These are phyloP conservation scores for Marmota monax DNA, from an alignment of 2,113 vertebrate genomes.

Conservation along the genomic window DNA sequence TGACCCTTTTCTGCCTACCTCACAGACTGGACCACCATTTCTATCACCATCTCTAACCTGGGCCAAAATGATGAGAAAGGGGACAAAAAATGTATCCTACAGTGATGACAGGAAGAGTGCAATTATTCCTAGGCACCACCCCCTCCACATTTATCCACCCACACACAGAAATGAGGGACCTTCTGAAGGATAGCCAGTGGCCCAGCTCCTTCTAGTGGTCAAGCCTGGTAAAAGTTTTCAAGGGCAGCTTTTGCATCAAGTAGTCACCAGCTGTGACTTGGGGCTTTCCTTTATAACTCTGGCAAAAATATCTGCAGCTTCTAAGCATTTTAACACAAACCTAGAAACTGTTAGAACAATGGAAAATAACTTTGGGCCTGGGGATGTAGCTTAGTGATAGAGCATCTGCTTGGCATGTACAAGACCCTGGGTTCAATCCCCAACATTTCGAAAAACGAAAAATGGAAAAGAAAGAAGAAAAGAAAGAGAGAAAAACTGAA, in stretches of 20 bases:
- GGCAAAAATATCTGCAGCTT: not conserved
- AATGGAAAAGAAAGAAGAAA: not conserved
- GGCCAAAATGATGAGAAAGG: conserved; percentile 27
- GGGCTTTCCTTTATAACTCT: conserved; percentile 16
- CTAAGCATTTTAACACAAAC: conserved; percentile 31
- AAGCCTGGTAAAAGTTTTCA: conserved; percentile 62
- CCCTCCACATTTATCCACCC: not conserved
- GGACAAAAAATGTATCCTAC: conserved; percentile 1
- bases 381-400: not conserved
- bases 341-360: conserved; percentile 37
- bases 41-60: not conserved
- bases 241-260: conserved; percentile 22
- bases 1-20: conserved; percentile 31
- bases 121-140: not conserved
- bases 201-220: conserved; percentile 74
- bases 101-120: not conserved
- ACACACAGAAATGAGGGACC: not conserved
- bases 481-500: not conserved
- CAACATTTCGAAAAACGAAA: not conserved
- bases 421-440: not conserved
- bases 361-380: not conserved
- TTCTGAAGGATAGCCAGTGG: not conserved
- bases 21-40: not conserved
- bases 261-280: not conserved
- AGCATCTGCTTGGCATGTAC: not conserved